Evolutionary conservation across 2,888 invertebrate species (phyloP).

Genomic region (Leptopilina myrica): DNA sequence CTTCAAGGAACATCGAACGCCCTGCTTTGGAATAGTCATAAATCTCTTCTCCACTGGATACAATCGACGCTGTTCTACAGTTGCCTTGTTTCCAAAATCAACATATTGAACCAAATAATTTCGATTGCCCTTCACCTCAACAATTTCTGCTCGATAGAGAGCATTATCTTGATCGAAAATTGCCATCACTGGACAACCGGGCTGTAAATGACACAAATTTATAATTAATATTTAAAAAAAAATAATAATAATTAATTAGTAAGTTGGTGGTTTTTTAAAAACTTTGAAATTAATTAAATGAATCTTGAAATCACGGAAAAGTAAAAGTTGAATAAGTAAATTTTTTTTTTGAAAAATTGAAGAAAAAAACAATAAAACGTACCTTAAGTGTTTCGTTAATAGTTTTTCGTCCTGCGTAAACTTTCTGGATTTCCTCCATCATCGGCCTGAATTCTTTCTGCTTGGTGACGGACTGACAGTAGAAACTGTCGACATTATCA

Average conservation of each 20-base stretch:
- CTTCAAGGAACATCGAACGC: slow-evolving; percentile 82
- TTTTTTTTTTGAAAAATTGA: too few relatives aligned
- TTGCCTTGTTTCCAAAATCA: slow-evolving; percentile 86
- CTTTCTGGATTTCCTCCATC: slow-evolving; percentile 85
- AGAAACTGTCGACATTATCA: slow-evolving; percentile 85
- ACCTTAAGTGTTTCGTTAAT: slow-evolving; percentile 64
- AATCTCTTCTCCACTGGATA: slow-evolving; percentile 84
- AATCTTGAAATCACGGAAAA: too few relatives aligned
- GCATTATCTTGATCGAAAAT: slow-evolving; percentile 85
- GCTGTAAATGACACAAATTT: slow-evolving; percentile 69
- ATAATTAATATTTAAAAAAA: not conserved
- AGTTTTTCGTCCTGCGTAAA: slow-evolving; percentile 79
- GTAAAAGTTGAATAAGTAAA: too few relatives aligned
- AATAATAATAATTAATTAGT: too few relatives aligned
- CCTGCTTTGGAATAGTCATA: slow-evolving; percentile 83
- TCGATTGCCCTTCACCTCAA: slow-evolving; percentile 79
- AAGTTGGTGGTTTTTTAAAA: too few relatives aligned
- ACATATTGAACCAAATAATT: slow-evolving; percentile 85
- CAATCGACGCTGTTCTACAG: slow-evolving; percentile 81
- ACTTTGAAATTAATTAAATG: too few relatives aligned
- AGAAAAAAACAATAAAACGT: slow-evolving; percentile 37
- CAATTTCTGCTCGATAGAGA: slow-evolving; percentile 84
- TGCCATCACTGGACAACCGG: slow-evolving; percentile 84
- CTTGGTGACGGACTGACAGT: slow-evolving; percentile 79
- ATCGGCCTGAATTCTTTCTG: slow-evolving; percentile 80